These are phyloP conservation scores for Drosophila falleni DNA, from an alignment of 2,888 invertebrate species.

Conservation along the genomic window DNA sequence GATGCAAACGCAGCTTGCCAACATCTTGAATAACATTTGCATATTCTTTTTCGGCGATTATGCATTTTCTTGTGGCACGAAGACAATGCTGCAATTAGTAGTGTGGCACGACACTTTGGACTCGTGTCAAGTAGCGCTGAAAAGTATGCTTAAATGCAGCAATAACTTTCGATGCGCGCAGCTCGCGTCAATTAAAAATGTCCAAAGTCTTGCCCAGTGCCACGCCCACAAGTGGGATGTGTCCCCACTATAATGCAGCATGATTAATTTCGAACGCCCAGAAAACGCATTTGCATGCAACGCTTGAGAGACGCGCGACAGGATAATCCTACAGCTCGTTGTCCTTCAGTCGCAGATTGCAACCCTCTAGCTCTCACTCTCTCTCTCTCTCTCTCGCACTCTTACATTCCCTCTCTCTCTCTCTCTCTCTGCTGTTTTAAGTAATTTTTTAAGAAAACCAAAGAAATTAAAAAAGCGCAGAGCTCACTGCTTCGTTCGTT, in stretches of 20 bases:
- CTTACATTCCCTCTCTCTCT: not conserved
- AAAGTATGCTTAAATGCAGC: constrained; percentile 38
- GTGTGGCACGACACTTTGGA: constrained; percentile 32
- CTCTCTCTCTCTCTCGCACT: constrained; percentile 1
- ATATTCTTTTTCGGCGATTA: constrained; percentile 64
- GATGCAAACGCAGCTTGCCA: constrained; percentile 17
- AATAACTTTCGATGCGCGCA: constrained; percentile 4
- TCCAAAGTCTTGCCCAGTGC: constrained; percentile 40
- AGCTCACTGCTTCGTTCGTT: constrained; percentile 2
- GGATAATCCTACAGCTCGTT: constrained; percentile 67
- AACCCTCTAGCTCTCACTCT: constrained; percentile 3
- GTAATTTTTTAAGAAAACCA: constrained; percentile 72
- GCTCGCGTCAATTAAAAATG: constrained; percentile 48
- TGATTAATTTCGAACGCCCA: constrained; percentile 73
- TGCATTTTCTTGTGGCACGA: constrained; percentile 38
- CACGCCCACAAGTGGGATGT: constrained; percentile 14
- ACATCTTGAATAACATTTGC: constrained; percentile 65
- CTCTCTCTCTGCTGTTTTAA: constrained; percentile 46
- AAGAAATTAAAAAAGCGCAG: constrained; percentile 64
- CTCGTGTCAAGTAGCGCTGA: constrained; percentile 53
- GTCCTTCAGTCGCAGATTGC: constrained; percentile 30
- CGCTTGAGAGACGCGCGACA: constrained; percentile 60
- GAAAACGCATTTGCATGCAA: constrained; percentile 64
- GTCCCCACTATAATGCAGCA: constrained; percentile 47
- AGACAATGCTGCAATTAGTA: constrained; percentile 68